Evolutionary conservation across 2,113 vertebrate genomes (phyloP).

Genomic region (Brachyistius frenatus): DNA sequence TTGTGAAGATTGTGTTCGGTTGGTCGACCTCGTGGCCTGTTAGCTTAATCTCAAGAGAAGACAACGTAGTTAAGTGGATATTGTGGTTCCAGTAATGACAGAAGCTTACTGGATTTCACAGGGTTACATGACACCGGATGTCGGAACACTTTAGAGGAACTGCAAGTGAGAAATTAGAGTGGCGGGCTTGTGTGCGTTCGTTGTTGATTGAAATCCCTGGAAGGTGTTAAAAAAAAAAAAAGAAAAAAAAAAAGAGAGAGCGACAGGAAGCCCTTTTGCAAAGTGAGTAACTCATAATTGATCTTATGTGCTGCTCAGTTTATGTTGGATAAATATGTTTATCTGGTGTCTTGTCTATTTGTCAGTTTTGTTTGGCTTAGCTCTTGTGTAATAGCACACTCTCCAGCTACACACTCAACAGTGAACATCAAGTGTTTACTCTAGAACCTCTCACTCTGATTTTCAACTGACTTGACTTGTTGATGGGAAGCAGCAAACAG

Average conservation of each 20-base stretch:
- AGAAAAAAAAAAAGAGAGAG: conserved; percentile 15
- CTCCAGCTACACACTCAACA: conserved; percentile 38
- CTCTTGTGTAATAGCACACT: conserved; percentile 36
- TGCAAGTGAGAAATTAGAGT: background rate
- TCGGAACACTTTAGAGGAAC: background rate
- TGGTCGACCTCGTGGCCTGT: background rate
- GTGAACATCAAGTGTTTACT: conserved; percentile 56
- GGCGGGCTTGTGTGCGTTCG: background rate
- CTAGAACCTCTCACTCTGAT: conserved; percentile 43
- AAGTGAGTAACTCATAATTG: background rate
- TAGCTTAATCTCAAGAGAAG: background rate
- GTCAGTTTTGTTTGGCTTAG: conserved; percentile 37
- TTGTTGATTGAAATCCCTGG: conserved; percentile 17
- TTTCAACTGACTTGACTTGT: conserved; percentile 73
- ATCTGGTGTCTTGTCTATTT: conserved; percentile 29
- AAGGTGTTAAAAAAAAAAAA: conserved; percentile 7
- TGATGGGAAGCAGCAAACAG: conserved; percentile 60
- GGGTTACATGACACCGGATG: background rate
- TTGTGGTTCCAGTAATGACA: background rate
- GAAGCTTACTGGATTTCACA: too few species aligned
- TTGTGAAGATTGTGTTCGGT: background rate
- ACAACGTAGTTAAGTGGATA: background rate
- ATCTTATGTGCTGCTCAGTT: conserved; percentile 16
- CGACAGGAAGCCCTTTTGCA: background rate
- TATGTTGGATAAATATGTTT: conserved; percentile 28